Evolutionary conservation across 2,797 vertebrate genomes (phyloP).

Genomic region (Cynopterus sphinx): DNA sequence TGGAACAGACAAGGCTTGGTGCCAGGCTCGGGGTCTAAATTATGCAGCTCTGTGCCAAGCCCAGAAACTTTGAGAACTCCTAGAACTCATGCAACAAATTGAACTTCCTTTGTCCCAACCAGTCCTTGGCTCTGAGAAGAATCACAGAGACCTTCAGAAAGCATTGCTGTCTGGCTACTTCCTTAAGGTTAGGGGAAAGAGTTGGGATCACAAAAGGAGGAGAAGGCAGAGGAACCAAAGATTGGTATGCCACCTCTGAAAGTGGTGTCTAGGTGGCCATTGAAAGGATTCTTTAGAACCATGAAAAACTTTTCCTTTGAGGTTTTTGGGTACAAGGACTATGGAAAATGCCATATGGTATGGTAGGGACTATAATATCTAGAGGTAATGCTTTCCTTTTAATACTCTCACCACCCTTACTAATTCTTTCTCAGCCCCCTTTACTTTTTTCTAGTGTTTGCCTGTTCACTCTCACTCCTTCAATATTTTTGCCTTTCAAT

Average conservation of each 20-base stretch:
- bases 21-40: constrained; percentile 89
- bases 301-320: background rate
- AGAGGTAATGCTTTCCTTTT: background rate
- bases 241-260: background rate
- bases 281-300: background rate
- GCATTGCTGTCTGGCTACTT: constrained; percentile 97
- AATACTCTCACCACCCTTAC: background rate
- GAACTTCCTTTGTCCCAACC: constrained; percentile 94
- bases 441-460: background rate
- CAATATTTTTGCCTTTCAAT: constrained; percentile 32
- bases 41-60: constrained; percentile 89
- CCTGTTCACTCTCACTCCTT: background rate
- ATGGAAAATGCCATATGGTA: background rate
- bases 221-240: background rate
- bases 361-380: background rate
- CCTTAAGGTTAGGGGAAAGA: constrained; percentile 88
- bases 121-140: constrained; percentile 93
- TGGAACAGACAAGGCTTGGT: constrained; percentile 92
- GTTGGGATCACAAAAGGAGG: background rate
- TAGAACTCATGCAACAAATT: constrained; percentile 94
- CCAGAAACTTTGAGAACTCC: constrained; percentile 91
- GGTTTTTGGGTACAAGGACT: background rate
- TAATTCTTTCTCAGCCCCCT: background rate
- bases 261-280: background rate
- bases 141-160: constrained; percentile 92